Evolutionary conservation across 1,140 invertebrate genomes (phyloP).

Genomic region (Penaeus indicus): DNA sequence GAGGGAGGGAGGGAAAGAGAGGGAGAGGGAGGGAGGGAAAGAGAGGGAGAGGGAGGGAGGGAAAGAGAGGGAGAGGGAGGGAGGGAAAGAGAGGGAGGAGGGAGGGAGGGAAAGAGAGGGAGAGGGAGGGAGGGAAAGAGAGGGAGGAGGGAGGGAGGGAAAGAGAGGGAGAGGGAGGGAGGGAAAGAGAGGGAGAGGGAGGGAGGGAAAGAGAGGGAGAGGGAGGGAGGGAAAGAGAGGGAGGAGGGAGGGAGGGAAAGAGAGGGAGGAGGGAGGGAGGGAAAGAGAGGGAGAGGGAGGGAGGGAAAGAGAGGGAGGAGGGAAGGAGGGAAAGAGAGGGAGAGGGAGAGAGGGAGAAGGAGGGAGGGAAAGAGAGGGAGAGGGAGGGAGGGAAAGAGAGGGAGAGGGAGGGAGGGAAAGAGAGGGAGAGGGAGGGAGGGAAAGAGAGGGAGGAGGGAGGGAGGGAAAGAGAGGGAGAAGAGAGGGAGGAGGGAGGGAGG

Average conservation of each 20-base stretch:
- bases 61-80: not conserved
- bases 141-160: too few relatives aligned
- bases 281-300: slow-evolving; percentile 6
- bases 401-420: too few relatives aligned
- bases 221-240: too few relatives aligned
- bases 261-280: not conserved
- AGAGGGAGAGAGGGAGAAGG: not conserved
- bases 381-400: not conserved
- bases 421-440: not conserved
- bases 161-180: not conserved
- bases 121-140: slow-evolving; percentile 11
- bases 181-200: not conserved
- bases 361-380: not conserved
- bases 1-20: slow-evolving; percentile 4
- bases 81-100: not conserved
- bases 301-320: too few relatives aligned
- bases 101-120: not conserved
- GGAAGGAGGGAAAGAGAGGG: not conserved
- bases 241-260: too few relatives aligned
- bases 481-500: slow-evolving; percentile 6
- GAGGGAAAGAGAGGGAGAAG: not conserved
- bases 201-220: not conserved
- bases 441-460: not conserved
- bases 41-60: too few relatives aligned
- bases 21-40: not conserved